Percentiles rank a stretch among this genome's conserved stretches.
Evolutionary conservation across 2,113 vertebrate species (phyloP).

Genomic region (Macquaria australasica): DNA sequence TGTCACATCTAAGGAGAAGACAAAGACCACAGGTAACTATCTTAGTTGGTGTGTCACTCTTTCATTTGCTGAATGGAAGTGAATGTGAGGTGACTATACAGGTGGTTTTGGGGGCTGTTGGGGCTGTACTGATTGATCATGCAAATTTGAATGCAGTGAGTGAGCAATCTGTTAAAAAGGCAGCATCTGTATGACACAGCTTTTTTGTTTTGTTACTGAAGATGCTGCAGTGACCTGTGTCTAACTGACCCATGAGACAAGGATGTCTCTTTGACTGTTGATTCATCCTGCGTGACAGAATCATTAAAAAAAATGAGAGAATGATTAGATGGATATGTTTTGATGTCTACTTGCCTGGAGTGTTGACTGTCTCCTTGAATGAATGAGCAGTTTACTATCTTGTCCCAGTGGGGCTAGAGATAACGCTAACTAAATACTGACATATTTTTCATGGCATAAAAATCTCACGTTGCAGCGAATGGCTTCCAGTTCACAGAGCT

Average conservation of each 20-base stretch:
- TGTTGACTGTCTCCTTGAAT: conserved; percentile 14
- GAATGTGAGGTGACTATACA: not conserved
- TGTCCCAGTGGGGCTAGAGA: not conserved
- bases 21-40: too few species aligned
- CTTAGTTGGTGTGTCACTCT: not conserved
- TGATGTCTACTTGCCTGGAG: not conserved
- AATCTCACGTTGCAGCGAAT: not conserved
- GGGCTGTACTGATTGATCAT: not conserved
- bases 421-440: conserved; percentile 10
- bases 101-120: not conserved
- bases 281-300: not conserved
- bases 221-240: not conserved
- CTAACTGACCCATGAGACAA: not conserved
- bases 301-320: conserved; percentile 8
- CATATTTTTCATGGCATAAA: conserved; percentile 7
- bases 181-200: not conserved
- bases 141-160: conserved; percentile 4
- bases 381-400: conserved; percentile 2
- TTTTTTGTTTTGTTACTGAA: not conserved
- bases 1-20: not conserved
- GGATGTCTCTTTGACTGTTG: not conserved
- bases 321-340: conserved; percentile 5
- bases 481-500: conserved; percentile 7
- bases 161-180: not conserved
- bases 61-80: not conserved